Evolutionary conservation across 1,140 invertebrate genomes (phyloP), one percentile per base, ranked within the genome.

Genomic region (Dryas iulia): DNA sequence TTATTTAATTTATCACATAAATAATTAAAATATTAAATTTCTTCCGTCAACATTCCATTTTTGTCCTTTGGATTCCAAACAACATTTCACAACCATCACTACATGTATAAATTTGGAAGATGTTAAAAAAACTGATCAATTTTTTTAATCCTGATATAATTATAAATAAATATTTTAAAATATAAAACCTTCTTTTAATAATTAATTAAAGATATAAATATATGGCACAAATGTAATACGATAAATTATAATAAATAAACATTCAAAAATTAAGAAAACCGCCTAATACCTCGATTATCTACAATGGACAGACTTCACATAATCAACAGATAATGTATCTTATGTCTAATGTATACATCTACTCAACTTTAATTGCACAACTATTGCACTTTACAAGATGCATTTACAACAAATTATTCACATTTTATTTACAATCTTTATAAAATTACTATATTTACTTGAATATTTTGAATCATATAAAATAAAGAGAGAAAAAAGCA

Each of bases 361-460:
- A 91, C 87, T 88, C 86, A 91, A 90, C 87, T 83, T 84, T 88
- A 83, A 89, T 87, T 89, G 83, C 87, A 89, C 87, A 86, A 83
- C 89, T 89, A 90, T 87, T 89, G 87, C 87, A 90, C 89, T 91
- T 91, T 89, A 91, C 87, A 91, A 89, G 85, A 87, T 86, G 87
- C 86, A 89, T 91, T 88, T 91, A 91, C 87, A 91, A 91, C 86
- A 89, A 90, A 76, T 73, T 89, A 91, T 89, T 86, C 85, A 90
- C 86, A 89, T 82, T 78, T 74, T 87, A 89, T 89, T 77, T 90
- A 89, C 84, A 89, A 70, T 65, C 14, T 26, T 59, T 59, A 56
- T 56, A 56, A 56, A 26, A 56, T 56, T 56, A 26, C 6, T 25
- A 56, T 56, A 7, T 26, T 26, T 56, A 56, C 12, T 2, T 56